Percentiles rank a stretch among this genome's conserved stretches.
Conservation (phyloP, 2,797 vertebrate species). For the Malacoraja senta region DNA sequence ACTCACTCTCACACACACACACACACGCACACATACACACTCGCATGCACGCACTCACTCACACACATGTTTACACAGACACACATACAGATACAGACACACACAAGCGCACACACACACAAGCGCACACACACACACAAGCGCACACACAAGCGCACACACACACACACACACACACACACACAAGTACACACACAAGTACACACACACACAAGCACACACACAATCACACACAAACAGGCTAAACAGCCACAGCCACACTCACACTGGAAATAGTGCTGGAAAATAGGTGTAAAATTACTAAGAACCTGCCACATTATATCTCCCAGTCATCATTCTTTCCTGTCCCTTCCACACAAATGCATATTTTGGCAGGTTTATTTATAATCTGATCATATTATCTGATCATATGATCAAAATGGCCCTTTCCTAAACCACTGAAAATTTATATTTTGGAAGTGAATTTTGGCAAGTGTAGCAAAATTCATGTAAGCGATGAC, state of each 20-base stretch:
- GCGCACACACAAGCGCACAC: too few relatives aligned
- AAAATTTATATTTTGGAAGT: background rate
- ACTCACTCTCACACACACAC: too few relatives aligned
- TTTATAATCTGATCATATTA: background rate
- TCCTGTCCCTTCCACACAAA: background rate
- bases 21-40: too few relatives aligned
- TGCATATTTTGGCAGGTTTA: background rate
- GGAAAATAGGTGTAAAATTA: background rate
- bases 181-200: too few relatives aligned
- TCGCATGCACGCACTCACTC: too few relatives aligned
- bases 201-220: too few relatives aligned
- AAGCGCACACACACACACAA: too few relatives aligned
- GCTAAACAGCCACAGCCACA: background rate
- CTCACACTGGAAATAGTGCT: background rate
- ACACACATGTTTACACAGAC: background rate
- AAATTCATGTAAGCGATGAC: background rate
- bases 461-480: background rate
- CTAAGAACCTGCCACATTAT: background rate
- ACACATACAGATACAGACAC: too few relatives aligned
- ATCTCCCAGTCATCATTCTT: background rate
- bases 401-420: background rate
- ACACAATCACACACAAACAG: too few relatives aligned
- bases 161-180: too few relatives aligned
- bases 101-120: too few relatives aligned
- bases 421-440: background rate